Percentiles rank a stretch among this genome's conserved stretches.
Conservation (phyloP, 2,113 vertebrate species). For the Opisthocomus hoazin region DNA sequence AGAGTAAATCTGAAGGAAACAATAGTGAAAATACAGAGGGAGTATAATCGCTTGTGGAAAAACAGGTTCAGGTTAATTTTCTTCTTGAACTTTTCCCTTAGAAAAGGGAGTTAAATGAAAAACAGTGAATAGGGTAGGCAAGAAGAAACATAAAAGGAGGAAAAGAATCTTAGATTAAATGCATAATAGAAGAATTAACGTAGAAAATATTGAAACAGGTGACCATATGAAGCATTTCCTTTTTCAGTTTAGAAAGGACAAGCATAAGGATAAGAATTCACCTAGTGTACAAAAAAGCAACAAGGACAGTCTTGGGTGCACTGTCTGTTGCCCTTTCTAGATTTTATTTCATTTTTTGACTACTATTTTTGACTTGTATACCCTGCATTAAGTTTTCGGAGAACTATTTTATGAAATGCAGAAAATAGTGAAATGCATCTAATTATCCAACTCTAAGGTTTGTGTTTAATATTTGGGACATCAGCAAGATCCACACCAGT, state of each 20-base stretch:
- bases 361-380: background rate
- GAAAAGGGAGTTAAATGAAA: background rate
- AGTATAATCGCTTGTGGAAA: background rate
- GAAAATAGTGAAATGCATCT: background rate
- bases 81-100: background rate
- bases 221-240: background rate
- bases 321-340: background rate
- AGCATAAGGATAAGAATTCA: background rate
- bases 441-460: background rate
- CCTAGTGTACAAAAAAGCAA: background rate
- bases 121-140: background rate
- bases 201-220: background rate
- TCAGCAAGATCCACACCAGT: background rate
- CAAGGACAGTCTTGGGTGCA: background rate
- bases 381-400: background rate
- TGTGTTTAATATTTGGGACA: background rate
- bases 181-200: background rate
- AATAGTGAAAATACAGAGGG: background rate
- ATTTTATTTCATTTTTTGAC: background rate
- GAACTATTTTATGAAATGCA: background rate
- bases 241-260: background rate
- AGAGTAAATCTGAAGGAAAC: background rate
- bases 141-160: background rate
- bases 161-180: background rate
- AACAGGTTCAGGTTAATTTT: background rate